Evolutionary conservation across 2,888 invertebrate species (phyloP).

Genomic region (Allacma fusca): DNA sequence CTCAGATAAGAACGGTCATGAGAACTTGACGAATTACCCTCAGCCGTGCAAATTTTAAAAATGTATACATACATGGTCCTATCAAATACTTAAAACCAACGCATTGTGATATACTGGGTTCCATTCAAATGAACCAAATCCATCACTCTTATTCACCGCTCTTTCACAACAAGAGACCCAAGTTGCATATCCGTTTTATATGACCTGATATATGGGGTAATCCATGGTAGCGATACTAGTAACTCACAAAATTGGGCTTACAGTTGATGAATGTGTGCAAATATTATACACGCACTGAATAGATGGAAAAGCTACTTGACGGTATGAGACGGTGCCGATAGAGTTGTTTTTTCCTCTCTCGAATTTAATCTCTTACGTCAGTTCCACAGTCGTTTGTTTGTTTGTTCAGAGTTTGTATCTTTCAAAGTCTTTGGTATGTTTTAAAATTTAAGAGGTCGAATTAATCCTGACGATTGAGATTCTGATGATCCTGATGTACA

Average conservation of each 20-base stretch:
- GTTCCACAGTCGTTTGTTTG: not conserved
- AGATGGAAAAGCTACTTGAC: not conserved
- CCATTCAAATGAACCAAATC: too few relatives aligned
- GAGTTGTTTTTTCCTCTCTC: not conserved
- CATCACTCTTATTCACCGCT: too few relatives aligned
- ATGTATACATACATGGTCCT: not conserved
- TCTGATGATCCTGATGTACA: not conserved
- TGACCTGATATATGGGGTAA: too few relatives aligned
- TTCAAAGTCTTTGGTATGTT: not conserved
- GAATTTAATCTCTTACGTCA: slow-evolving; percentile 8
- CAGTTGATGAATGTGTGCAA: not conserved
- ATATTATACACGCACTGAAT: not conserved
- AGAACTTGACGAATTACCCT: slow-evolving; percentile 16
- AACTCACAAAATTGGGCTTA: too few relatives aligned
- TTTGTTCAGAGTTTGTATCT: not conserved
- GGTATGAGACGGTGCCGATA: not conserved
- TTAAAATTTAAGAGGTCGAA: slow-evolving; percentile 7
- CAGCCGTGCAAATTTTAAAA: not conserved
- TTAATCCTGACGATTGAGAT: slow-evolving; percentile 5
- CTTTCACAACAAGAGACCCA: too few relatives aligned
- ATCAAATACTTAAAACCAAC: not conserved
- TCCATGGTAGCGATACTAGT: too few relatives aligned
- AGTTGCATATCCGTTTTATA: too few relatives aligned
- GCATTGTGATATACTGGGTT: too few relatives aligned
- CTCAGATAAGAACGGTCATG: not conserved